Evolutionary conservation across 1,140 invertebrate genomes (phyloP).

Genomic region (Thalassaphorura encarpata): DNA sequence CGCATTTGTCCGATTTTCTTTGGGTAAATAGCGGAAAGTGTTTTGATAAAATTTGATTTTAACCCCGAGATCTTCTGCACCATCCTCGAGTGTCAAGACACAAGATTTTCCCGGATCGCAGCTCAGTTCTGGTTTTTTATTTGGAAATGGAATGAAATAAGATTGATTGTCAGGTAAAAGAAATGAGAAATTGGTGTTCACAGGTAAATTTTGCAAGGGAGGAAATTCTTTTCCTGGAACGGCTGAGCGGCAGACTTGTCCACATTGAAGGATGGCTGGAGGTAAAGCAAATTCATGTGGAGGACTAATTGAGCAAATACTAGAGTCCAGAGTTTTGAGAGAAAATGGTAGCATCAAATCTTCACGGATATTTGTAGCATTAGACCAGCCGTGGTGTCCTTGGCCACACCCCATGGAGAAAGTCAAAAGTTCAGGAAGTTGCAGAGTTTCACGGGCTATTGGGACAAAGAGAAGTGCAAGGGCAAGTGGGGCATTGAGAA

Average conservation of each 20-base stretch:
- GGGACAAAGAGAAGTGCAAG: slow-evolving; percentile 58
- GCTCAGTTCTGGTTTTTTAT: background rate
- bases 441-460: slow-evolving; percentile 54
- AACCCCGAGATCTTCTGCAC: background rate
- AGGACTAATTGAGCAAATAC: background rate
- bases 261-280: background rate
- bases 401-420: slow-evolving; percentile 45
- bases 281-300: background rate
- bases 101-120: background rate
- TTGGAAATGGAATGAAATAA: background rate
- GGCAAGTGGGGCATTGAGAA: slow-evolving; percentile 53
- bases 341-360: background rate
- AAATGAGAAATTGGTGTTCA: background rate
- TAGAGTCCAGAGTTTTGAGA: background rate
- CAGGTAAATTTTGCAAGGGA: background rate
- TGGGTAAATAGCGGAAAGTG: background rate
- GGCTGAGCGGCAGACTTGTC: background rate
- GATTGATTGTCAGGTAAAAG: background rate
- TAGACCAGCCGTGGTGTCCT: background rate
- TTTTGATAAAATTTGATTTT: background rate
- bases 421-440: slow-evolving; percentile 50
- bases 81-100: background rate
- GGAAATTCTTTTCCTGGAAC: background rate
- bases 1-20: background rate
- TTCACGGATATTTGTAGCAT: too few species aligned